Evolutionary conservation across 1,140 invertebrate species (phyloP).

Genomic region (Hypothenemus hampei): DNA sequence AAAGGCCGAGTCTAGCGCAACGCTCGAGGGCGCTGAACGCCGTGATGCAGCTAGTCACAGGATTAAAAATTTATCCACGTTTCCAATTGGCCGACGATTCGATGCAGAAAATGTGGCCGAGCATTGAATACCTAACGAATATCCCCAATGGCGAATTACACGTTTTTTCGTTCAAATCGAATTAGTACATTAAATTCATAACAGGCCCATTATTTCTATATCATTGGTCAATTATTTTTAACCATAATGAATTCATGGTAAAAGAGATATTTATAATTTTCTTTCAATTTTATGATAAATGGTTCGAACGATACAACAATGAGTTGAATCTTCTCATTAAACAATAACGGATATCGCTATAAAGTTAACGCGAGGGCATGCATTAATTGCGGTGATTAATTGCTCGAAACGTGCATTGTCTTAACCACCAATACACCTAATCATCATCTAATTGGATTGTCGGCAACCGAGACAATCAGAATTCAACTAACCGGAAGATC

Average conservation of each 20-base stretch:
- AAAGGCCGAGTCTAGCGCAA: too few species aligned
- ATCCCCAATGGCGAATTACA: not conserved
- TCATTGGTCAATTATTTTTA: too few species aligned
- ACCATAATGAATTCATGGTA: too few species aligned
- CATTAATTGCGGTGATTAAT: constrained; percentile 26
- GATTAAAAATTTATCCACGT: constrained; percentile 34
- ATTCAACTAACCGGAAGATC: constrained; percentile 3
- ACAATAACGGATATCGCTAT: not conserved
- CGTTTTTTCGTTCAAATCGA: too few species aligned
- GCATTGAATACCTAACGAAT: constrained; percentile 30
- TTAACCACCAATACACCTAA: constrained; percentile 13
- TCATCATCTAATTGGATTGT: constrained; percentile 24
- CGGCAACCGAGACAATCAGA: constrained; percentile 7
- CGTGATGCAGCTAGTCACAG: too few species aligned
- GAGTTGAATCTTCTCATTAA: too few species aligned
- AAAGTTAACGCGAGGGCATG: not conserved
- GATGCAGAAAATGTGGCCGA: constrained; percentile 33
- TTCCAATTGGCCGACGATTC: constrained; percentile 32
- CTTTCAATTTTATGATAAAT: not conserved
- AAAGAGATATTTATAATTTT: too few species aligned
- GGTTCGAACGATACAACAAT: not conserved
- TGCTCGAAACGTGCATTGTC: constrained; percentile 17
- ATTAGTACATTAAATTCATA: too few species aligned
- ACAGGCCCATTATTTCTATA: too few species aligned
- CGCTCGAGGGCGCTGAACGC: too few species aligned